Evolutionary conservation across 2,113 vertebrate species (phyloP).

Genomic region (Hymenochirus boettgeri): DNA sequence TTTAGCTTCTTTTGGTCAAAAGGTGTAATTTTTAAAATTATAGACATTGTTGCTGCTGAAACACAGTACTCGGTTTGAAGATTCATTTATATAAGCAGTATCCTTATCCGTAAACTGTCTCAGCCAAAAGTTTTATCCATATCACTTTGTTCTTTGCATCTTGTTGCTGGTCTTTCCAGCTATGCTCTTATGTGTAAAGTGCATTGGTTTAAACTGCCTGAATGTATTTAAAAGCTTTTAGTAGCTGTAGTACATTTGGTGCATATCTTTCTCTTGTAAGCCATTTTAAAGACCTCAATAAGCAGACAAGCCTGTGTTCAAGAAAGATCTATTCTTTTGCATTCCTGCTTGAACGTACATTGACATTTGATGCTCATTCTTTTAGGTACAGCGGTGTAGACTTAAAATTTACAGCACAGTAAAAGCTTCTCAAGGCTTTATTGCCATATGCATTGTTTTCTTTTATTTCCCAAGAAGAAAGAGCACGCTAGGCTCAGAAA

Average conservation of each 20-base stretch:
- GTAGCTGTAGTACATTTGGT: neutral
- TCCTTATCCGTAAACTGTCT: too few species aligned
- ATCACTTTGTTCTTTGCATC: too few species aligned
- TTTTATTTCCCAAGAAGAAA: neutral
- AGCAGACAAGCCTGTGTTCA: slow-evolving; percentile 9
- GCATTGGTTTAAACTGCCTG: too few species aligned
- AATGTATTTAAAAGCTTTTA: neutral
- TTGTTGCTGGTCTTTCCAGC: too few species aligned
- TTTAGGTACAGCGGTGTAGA: neutral
- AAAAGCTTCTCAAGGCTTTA: neutral
- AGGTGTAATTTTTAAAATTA: too few species aligned
- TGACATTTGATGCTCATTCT: slow-evolving; percentile 12
- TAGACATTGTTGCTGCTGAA: too few species aligned
- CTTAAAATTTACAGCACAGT: neutral
- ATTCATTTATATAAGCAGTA: too few species aligned
- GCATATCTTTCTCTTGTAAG: slow-evolving; percentile 7
- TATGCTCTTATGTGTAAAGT: too few species aligned
- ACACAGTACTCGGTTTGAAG: too few species aligned
- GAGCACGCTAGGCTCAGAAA: neutral
- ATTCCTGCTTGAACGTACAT: slow-evolving; percentile 1
- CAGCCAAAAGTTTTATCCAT: too few species aligned
- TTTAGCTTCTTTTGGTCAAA: too few species aligned
- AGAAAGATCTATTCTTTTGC: slow-evolving; percentile 7
- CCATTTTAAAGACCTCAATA: slow-evolving; percentile 15
- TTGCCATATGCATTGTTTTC: neutral